Percentiles rank a stretch among this genome's conserved stretches.
phyloP scores from a whole-genome alignment of 1,140 invertebrate genomes.

The Alviniconcha marisindica region DNA sequence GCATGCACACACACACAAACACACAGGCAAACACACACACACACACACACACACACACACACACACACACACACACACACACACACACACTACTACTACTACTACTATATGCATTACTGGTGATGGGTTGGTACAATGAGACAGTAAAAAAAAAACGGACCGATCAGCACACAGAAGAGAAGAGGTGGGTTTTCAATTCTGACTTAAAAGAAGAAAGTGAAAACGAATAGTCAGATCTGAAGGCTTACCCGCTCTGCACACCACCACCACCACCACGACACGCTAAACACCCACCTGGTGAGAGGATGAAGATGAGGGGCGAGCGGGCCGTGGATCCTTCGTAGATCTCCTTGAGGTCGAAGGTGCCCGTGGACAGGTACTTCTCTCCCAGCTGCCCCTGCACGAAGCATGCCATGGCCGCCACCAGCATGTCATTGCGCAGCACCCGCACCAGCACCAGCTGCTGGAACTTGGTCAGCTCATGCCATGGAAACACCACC shows the following conservation, averaged over 20 bases:
- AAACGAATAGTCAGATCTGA: background rate
- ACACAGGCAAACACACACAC: background rate
- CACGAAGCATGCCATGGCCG: constrained; percentile 67
- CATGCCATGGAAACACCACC: constrained; percentile 65
- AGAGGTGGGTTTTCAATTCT: too few relatives aligned
- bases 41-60: too few relatives aligned
- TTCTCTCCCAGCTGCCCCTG: constrained; percentile 65
- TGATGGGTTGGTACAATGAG: too few relatives aligned
- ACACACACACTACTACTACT: too few relatives aligned
- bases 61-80: too few relatives aligned
- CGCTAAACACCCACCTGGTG: constrained; percentile 64
- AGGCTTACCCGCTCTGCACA: too few relatives aligned
- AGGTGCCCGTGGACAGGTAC: constrained; percentile 68
- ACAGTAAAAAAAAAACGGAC: too few relatives aligned
- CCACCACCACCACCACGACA: too few relatives aligned
- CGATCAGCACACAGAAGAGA: too few relatives aligned
- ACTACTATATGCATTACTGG: too few relatives aligned
- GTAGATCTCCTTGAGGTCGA: constrained; percentile 74
- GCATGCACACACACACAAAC: background rate
- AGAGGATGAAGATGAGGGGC: constrained; percentile 72
- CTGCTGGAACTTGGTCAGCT: constrained; percentile 66
- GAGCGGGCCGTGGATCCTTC: constrained; percentile 69
- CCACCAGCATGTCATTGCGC: constrained; percentile 62
- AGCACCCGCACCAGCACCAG: constrained; percentile 72
- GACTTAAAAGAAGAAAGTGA: too few relatives aligned